A percentile compares a stretch with the other conserved stretches of the same genome.
Conservation (phyloP, 2,888 invertebrate genomes). For the Hirtodrosophila alboralis region DNA sequence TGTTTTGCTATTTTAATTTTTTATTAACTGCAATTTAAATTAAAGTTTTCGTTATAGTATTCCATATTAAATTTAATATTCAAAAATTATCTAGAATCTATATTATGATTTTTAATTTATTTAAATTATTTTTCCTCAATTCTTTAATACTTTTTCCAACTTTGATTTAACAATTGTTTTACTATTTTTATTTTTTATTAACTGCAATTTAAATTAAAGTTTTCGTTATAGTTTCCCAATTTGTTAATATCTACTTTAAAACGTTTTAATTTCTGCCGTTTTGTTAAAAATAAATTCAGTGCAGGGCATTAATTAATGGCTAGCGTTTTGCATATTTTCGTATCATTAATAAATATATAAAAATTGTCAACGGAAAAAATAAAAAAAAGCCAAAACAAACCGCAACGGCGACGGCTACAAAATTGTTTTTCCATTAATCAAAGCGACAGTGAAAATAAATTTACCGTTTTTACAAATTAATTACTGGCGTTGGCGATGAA, state of each 20-base stretch:
- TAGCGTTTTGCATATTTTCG: slow-evolving; percentile 60
- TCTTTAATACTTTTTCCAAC: too few species aligned
- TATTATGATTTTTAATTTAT: too few species aligned
- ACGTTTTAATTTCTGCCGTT: slow-evolving; percentile 39
- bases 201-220: slow-evolving; percentile 10
- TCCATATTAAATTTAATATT: too few species aligned
- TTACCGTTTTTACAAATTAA: slow-evolving; percentile 55
- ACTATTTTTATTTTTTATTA: too few species aligned
- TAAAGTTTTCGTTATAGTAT: slow-evolving; percentile 7
- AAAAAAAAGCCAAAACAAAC: slow-evolving; percentile 22
- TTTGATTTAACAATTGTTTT: too few species aligned
- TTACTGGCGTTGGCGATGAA: slow-evolving; percentile 45
- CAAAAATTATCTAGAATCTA: too few species aligned
- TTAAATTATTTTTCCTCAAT: too few species aligned
- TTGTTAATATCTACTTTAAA: slow-evolving; percentile 26
- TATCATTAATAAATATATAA: slow-evolving; percentile 56
- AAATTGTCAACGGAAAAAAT: slow-evolving; percentile 42
- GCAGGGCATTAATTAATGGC: slow-evolving; percentile 64
- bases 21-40: slow-evolving; percentile 8
- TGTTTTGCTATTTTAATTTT: too few species aligned
- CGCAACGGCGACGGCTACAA: slow-evolving; percentile 24
- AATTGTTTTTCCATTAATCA: slow-evolving; percentile 75
- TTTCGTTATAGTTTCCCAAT: slow-evolving; percentile 8
- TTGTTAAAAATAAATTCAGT: slow-evolving; percentile 21
- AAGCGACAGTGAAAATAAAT: slow-evolving; percentile 62